These are phyloP conservation scores for Cuculus canorus DNA, from an alignment of 2,797 vertebrate genomes.

Conservation along the genomic window DNA sequence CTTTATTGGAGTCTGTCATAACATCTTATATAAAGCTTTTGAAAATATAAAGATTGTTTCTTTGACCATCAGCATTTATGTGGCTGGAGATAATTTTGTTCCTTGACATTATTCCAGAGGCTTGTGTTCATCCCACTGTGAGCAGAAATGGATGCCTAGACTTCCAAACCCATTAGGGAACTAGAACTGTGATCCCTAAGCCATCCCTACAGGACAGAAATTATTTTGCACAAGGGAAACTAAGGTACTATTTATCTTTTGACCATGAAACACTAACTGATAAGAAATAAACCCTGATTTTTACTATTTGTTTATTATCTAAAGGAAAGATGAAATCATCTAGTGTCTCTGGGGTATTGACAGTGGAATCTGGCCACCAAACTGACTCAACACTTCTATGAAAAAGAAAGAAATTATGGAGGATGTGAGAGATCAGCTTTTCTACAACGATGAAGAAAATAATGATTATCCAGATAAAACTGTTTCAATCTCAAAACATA, in stretches of 20 bases:
- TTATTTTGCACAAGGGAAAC: background rate
- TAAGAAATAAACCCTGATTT: background rate
- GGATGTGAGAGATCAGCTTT: background rate
- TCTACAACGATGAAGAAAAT: background rate
- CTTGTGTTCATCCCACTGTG: background rate
- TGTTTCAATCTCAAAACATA: background rate
- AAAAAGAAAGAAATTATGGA: background rate
- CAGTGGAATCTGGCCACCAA: background rate
- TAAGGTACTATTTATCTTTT: background rate
- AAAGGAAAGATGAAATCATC: background rate
- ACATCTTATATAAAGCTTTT: background rate
- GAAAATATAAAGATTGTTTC: background rate
- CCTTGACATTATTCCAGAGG: background rate
- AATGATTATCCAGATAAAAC: background rate
- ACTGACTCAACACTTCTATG: background rate
- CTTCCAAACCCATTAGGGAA: background rate
- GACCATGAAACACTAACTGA: background rate
- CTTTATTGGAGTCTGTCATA: background rate
- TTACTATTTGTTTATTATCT: background rate
- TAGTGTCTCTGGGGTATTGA: background rate
- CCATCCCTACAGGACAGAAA: background rate
- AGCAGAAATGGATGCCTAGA: background rate
- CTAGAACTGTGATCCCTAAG: background rate
- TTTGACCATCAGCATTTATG: background rate
- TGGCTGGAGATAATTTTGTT: background rate